A percentile compares a stretch with the other conserved stretches of the same genome.
Evolutionary conservation across 2,888 invertebrate genomes (phyloP).

Genomic region (Tenthredo distinguenda): DNA sequence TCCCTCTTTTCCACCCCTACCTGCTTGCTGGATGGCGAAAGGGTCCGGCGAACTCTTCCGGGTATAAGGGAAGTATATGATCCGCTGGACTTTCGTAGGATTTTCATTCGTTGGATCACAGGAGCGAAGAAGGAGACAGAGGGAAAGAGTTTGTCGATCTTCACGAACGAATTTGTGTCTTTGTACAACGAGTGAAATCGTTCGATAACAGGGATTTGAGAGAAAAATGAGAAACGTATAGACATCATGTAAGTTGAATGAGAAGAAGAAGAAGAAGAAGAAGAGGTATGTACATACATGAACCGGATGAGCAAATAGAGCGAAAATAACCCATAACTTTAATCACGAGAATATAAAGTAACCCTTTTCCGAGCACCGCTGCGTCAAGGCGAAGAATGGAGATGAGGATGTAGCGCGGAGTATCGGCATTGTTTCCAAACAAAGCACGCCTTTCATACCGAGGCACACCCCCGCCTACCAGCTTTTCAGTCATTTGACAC

Average conservation of each 20-base stretch:
- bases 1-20: conserved; percentile 19
- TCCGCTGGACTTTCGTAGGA: not conserved
- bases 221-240: not conserved
- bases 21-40: not conserved
- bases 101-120: not conserved
- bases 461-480: conserved; percentile 67
- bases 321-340: conserved; percentile 74
- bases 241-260: not conserved
- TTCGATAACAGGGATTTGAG: not conserved
- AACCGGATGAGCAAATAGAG: conserved; percentile 54
- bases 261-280: no score
- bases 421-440: conserved; percentile 79
- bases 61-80: not conserved
- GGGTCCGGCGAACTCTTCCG: not conserved
- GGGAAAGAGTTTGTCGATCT: not conserved
- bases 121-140: not conserved
- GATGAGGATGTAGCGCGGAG: conserved; percentile 78
- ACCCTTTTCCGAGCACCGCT: conserved; percentile 69
- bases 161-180: not conserved
- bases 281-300: not conserved
- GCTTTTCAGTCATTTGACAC: conserved; percentile 78
- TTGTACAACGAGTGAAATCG: not conserved
- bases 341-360: conserved; percentile 76
- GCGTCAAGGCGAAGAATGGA: conserved; percentile 77
- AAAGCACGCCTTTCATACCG: conserved; percentile 77